Evolutionary conservation across 2,113 vertebrate genomes (phyloP).

Genomic region (Protobothrops mucrosquamatus): DNA sequence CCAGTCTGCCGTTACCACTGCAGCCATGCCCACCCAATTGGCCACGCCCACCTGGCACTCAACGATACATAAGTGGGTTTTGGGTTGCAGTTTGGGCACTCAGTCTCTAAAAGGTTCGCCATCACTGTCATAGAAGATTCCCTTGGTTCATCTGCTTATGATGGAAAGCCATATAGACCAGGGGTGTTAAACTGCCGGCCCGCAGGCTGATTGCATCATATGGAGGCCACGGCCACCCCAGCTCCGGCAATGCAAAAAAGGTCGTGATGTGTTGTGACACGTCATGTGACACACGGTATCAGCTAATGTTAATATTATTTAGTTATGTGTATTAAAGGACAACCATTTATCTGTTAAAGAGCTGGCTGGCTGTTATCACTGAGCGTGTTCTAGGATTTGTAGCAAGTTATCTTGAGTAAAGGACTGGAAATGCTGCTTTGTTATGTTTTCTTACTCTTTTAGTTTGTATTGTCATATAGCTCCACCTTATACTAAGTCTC

Average conservation of each 20-base stretch:
- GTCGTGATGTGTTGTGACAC: too few species aligned
- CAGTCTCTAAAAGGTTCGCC: too few species aligned
- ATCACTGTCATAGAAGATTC: neutral
- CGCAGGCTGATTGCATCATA: too few species aligned
- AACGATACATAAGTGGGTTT: too few species aligned
- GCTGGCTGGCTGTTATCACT: neutral
- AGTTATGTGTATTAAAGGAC: neutral
- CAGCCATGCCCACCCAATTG: too few species aligned
- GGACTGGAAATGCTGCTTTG: neutral
- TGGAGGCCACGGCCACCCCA: too few species aligned
- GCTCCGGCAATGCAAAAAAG: too few species aligned
- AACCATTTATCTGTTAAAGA: neutral
- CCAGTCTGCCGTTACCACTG: too few species aligned
- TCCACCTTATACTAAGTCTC: rapidly evolving
- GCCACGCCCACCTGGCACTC: too few species aligned
- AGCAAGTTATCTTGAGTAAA: neutral
- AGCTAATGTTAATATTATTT: neutral
- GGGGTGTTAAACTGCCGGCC: too few species aligned
- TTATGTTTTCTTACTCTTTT: neutral
- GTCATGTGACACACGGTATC: neutral
- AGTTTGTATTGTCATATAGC: neutral
- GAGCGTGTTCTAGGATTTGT: neutral
- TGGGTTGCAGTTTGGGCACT: too few species aligned
- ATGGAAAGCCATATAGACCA: neutral
- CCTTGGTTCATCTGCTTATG: neutral